Evolutionary conservation across 2,113 vertebrate species (phyloP).

Genomic region (Strix uralensis): DNA sequence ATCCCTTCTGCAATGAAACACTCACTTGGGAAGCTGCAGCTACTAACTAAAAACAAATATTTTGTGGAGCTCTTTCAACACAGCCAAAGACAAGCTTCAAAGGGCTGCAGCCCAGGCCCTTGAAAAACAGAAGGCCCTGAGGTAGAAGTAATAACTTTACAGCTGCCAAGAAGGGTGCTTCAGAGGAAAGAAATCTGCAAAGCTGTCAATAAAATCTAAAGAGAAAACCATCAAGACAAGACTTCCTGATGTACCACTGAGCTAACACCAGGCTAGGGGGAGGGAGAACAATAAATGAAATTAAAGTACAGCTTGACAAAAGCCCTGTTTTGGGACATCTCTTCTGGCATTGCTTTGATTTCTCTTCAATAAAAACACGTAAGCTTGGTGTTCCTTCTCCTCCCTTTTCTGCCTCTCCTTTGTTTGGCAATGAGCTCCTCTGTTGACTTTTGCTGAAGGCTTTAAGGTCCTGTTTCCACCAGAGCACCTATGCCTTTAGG

Average conservation of each 20-base stretch:
- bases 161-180: slow-evolving; percentile 49
- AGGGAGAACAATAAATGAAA: slow-evolving; percentile 21
- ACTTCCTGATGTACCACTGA: background rate
- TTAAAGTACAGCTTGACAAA: background rate
- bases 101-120: slow-evolving; percentile 25
- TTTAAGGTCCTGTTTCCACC: background rate
- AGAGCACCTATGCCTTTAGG: background rate
- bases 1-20: background rate
- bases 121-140: background rate
- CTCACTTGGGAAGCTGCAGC: slow-evolving; percentile 17
- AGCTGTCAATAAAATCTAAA: slow-evolving; percentile 55
- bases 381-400: background rate
- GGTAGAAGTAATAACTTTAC: slow-evolving; percentile 33
- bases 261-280: background rate
- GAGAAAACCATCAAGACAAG: slow-evolving; percentile 25
- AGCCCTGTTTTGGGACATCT: background rate
- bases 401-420: background rate
- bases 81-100: slow-evolving; percentile 18
- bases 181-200: slow-evolving; percentile 45
- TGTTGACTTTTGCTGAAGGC: background rate
- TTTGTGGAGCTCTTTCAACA: slow-evolving; percentile 45
- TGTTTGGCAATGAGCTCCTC: background rate
- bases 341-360: slow-evolving; percentile 34
- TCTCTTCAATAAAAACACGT: background rate
- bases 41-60: slow-evolving; percentile 28